A percentile compares a stretch with the other conserved stretches of the same genome.
phyloP scores from a whole-genome alignment of 1,140 invertebrate species.

The Meloidogyne hapla region DNA sequence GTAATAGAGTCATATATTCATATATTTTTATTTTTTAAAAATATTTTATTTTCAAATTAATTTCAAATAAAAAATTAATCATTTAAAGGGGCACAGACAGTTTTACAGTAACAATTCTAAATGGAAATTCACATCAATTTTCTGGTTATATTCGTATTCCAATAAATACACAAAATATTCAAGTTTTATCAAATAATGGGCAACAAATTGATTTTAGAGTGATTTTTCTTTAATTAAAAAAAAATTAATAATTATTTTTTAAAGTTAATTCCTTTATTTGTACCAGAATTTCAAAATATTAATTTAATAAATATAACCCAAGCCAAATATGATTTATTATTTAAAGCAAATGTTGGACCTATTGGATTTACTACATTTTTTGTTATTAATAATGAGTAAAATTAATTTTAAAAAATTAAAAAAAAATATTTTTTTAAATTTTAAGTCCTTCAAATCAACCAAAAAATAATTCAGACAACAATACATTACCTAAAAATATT shows the following conservation, averaged over 20 bases:
- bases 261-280: neutral
- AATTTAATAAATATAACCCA: neutral
- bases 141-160: conserved; percentile 24
- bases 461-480: neutral
- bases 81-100: conserved; percentile 15
- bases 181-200: conserved; percentile 12
- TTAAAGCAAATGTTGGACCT: conserved; percentile 5
- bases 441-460: neutral
- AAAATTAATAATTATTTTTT: neutral
- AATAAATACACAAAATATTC: conserved; percentile 7
- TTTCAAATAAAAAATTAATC: neutral
- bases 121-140: conserved; percentile 13
- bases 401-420: neutral
- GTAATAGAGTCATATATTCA: no score
- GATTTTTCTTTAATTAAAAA: neutral
- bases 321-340: conserved; percentile 18
- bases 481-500: no score
- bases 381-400: neutral
- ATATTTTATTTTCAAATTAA: no score
- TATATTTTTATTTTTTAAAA: no score
- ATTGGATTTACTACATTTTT: conserved; percentile 26
- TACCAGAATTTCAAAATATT: neutral
- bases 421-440: neutral
- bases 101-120: conserved; percentile 26
- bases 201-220: conserved; percentile 8